Base-by-base conservation (phyloP, 1,140 invertebrate species). In the Drosophila takahashii region DNA sequence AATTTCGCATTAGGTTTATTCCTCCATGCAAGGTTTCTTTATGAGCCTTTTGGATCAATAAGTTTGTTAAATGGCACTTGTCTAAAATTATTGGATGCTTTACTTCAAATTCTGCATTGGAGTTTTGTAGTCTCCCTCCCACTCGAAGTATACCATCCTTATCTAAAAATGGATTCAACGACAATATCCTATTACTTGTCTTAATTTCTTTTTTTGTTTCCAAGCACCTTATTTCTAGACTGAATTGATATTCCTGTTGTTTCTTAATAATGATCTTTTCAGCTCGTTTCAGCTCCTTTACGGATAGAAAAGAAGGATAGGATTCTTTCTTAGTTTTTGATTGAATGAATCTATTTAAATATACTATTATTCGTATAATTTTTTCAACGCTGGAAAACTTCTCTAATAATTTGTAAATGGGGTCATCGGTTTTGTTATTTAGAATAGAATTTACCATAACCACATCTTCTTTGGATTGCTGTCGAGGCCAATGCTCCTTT, bases 111-210 rank as follows among this genome's bases (percentile, higher is more conserved):
- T 27, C 52, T 29, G 22, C 29, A 47, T 26, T 47, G 0, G n/a
- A 58, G 13, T 58, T 47, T 47, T 47, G 42, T 5, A 36, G 8
- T 13, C 32, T 60, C 18, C 57, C 32, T 39, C 34, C 45, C 4
- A 60, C 57, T 29, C 44, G 9, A 10, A 60, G 44, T n/a, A 51
- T 9, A 5, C 15, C 22, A 51, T 47, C 9, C 18, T 34, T 48
- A 7, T 59, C 32, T 5, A 59, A n/a, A 27, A 48, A 59, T 15
- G 44, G 29, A 47, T 58, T 47, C 4, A 47, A 36, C 10, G 56
- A 58, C 16, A 45, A 22, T 45, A 44, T 29, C 44, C 15, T 57
- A 42, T 42, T 42, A 42, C 29, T 56, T 29, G n/a, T 57, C 15
- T 57, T 29, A 10, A 53, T 15, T 36, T 47, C 16, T 15, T 15